phyloP scores from a whole-genome alignment of 2,113 vertebrate species.

The Sylvietta virens region DNA sequence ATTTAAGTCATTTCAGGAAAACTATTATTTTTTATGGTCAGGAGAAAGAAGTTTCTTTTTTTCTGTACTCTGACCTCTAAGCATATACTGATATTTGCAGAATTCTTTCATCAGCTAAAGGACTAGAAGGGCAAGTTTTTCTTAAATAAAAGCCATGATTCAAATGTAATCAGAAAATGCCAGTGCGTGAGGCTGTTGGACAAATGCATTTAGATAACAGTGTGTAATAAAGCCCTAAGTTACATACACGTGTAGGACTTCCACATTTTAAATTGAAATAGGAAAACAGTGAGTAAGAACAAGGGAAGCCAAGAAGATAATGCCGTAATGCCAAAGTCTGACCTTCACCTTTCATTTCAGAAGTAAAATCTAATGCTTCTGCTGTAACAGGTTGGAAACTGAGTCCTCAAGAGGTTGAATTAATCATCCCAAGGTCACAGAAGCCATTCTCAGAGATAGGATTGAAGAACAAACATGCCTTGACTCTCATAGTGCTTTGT shows the following conservation, averaged over 20 bases:
- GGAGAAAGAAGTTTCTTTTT: not conserved
- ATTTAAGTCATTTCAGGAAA: not conserved
- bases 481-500: not conserved
- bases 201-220: not conserved
- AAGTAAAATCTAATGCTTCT: not conserved
- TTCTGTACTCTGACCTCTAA: not conserved
- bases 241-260: not conserved
- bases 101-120: not conserved
- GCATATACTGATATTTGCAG: not conserved
- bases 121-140: not conserved
- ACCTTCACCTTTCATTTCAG: not conserved
- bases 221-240: not conserved
- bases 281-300: not conserved
- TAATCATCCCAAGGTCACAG: not conserved
- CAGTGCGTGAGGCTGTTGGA: not conserved
- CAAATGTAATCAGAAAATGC: not conserved
- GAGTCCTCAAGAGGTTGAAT: not conserved
- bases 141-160: not conserved
- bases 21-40: not conserved
- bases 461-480: not conserved
- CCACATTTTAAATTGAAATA: not conserved
- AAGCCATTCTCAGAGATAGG: not conserved
- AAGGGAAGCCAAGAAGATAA: not conserved
- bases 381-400: not conserved
- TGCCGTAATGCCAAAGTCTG: not conserved